Evolutionary conservation across 2,888 invertebrate genomes (phyloP), one percentile per base, ranked within the genome.

Genomic region (Teleogryllus oceanicus): DNA sequence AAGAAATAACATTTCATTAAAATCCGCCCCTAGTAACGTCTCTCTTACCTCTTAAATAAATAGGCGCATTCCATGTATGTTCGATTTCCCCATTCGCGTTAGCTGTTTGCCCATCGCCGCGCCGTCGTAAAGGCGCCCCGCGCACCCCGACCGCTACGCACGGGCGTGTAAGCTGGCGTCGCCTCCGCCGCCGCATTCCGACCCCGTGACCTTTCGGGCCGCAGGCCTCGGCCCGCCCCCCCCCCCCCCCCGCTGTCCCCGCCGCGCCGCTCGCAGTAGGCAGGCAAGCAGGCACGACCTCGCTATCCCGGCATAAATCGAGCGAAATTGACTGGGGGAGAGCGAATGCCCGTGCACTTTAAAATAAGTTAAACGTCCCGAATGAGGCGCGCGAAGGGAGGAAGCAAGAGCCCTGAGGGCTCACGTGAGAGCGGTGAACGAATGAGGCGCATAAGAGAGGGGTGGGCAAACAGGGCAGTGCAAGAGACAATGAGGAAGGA

Each of bases 241-340:
- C n/a, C n/a, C 16, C n/a, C 1, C 4, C 16, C 13, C 16, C 62
- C 16, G 16, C 62, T 62, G 13, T 11, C 4, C 62, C n/a, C n/a
- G 62, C 62, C 62, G 62, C 16, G 62, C 16, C 62, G 62, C 62
- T 18, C 62, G n/a, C 37, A 8, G 8, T 8, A 8, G 37, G 8
- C 8, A 8, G 37, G 8, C 8, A 37, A 37, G 37, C 62, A n/a
- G 62, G 62, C 62, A 13, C 62, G n/a, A 16, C 62, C 62, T 62
- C 62, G 62, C 62, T n/a, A 62, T 62, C 62, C 62, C n/a, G 16
- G 62, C 62, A 62, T 62, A 62, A 62, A 62, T 62, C 62, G 62
- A 62, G 62, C 62, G 62, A 62, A 62, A 62, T 62, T 62, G 62
- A 62, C 62, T 18, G 62, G 62, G 8, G 62, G 37, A n/a, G 62